These are phyloP conservation scores for Cephalopholis sonnerati DNA, from an alignment of 2,113 vertebrate genomes.

Conservation along the genomic window DNA sequence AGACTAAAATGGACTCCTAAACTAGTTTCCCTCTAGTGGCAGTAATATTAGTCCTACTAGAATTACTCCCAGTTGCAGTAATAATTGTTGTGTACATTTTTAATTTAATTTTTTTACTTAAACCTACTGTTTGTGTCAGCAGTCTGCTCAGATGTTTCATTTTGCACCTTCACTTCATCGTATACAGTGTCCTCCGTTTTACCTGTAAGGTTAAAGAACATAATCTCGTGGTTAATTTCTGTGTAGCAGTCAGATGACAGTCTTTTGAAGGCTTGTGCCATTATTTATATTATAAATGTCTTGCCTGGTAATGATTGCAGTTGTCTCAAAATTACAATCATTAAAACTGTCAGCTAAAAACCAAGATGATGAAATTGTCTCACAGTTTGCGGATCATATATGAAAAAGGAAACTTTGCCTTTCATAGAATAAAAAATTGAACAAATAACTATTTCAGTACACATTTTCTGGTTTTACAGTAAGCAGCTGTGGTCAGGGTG, in stretches of 20 bases:
- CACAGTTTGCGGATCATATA: background rate
- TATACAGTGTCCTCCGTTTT: constrained; percentile 32
- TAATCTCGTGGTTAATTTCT: background rate
- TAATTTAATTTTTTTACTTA: too few species aligned
- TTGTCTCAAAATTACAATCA: fast-evolving
- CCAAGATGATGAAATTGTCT: background rate
- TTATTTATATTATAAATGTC: background rate
- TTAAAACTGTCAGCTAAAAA: background rate
- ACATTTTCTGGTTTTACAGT: background rate
- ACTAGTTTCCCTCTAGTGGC: too few species aligned
- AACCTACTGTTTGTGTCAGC: constrained; percentile 8
- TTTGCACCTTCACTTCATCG: constrained; percentile 23
- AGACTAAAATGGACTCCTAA: too few species aligned
- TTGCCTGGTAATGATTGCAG: too few species aligned
- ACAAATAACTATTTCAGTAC: background rate
- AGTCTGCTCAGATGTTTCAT: background rate
- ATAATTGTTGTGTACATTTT: too few species aligned
- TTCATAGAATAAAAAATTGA: background rate
- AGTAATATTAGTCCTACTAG: background rate
- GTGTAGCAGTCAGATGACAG: too few species aligned
- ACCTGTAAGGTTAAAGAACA: constrained; percentile 8
- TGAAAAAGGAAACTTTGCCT: background rate
- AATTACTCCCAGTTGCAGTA: too few species aligned
- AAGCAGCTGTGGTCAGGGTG: background rate
- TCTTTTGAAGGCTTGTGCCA: background rate